phyloP scores from a whole-genome alignment of 2,888 invertebrate genomes.

The Diadegma fenestrale region DNA sequence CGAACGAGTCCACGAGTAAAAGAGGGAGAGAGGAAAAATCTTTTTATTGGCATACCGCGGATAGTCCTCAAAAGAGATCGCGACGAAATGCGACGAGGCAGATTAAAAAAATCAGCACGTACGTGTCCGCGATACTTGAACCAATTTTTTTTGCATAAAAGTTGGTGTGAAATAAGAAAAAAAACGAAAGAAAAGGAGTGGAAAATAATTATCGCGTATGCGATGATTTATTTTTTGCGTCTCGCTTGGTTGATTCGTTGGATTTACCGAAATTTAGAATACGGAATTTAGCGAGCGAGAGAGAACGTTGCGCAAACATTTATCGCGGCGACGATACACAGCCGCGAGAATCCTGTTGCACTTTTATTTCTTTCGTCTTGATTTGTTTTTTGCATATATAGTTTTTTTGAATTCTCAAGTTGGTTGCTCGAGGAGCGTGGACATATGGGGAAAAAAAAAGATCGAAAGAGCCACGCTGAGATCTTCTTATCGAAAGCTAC shows the following conservation, averaged over 20 bases:
- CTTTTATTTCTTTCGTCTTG: conserved; percentile 26
- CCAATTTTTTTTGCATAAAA: neutral
- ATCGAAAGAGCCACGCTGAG: conserved; percentile 18
- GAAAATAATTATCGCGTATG: neutral
- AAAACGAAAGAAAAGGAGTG: neutral
- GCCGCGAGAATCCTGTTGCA: conserved; percentile 42
- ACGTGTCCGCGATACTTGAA: conserved; percentile 37
- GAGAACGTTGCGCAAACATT: conserved; percentile 38
- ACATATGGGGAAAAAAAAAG: neutral
- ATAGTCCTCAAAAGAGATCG: conserved; percentile 55
- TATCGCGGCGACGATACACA: conserved; percentile 17
- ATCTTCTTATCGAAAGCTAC: conserved; percentile 64
- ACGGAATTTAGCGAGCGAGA: neutral
- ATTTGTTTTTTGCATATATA: neutral
- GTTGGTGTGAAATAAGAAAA: neutral
- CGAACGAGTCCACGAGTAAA: conserved; percentile 44
- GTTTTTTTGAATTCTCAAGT: conserved; percentile 33
- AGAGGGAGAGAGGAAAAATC: conserved; percentile 41
- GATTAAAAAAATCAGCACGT: conserved; percentile 63
- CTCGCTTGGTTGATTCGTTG: neutral
- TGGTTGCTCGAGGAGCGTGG: conserved; percentile 19
- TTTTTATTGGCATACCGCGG: conserved; percentile 75
- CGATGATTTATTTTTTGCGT: neutral
- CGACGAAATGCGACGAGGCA: conserved; percentile 10
- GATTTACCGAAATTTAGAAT: neutral